Conservation (phyloP, 2,113 vertebrate genomes). For the Platichthys stellatus region DNA sequence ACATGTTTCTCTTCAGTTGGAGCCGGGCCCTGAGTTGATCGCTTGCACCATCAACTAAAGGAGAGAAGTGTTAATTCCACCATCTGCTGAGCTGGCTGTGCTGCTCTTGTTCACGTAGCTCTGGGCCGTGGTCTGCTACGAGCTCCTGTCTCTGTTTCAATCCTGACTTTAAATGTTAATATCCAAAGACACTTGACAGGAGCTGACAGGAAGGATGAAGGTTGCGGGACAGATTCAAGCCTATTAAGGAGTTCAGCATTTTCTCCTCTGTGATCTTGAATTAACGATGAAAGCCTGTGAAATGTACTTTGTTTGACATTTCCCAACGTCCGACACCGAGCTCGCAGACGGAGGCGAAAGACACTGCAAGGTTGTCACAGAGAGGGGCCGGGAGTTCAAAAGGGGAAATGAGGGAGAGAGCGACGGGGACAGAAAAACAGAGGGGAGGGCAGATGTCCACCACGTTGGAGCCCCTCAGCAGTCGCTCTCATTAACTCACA, state of each 20-base stretch:
- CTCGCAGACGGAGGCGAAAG: constrained; percentile 12
- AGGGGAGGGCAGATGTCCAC: constrained; percentile 34
- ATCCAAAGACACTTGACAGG: neutral
- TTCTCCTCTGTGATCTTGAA: constrained; percentile 1
- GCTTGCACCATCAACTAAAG: constrained; percentile 8
- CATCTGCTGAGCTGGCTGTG: neutral
- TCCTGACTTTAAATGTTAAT: neutral
- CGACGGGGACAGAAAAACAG: neutral
- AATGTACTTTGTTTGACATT: constrained; percentile 24
- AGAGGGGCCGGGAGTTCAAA: neutral
- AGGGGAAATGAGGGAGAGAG: constrained; percentile 1
- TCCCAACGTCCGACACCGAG: neutral
- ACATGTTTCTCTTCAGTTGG: constrained; percentile 1
- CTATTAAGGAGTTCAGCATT: constrained; percentile 7
- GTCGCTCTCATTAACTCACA: constrained; percentile 34
- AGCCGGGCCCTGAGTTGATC: neutral
- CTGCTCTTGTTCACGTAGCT: neutral
- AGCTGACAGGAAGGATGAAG: neutral
- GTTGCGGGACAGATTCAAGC: neutral
- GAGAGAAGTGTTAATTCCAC: constrained; percentile 5
- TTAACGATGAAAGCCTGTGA: neutral
- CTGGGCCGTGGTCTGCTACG: neutral
- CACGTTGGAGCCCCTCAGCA: constrained; percentile 40
- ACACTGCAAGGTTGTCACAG: constrained; percentile 23
- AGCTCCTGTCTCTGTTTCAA: neutral